Evolutionary conservation across 1,140 invertebrate genomes (phyloP).

Genomic region (Zaprionus nigranus): DNA sequence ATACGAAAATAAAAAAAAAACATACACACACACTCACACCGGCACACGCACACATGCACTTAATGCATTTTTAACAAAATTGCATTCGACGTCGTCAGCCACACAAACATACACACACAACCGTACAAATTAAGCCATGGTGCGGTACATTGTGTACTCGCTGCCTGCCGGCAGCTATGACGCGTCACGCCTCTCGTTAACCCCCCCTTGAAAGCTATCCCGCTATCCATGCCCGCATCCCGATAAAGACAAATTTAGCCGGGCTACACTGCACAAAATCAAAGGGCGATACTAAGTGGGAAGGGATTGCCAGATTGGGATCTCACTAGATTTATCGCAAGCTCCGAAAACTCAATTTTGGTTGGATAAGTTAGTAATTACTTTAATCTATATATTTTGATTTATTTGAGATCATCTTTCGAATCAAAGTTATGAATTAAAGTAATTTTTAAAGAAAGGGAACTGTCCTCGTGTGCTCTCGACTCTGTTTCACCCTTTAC

Average conservation of each 20-base stretch:
- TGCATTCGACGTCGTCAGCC: slow-evolving; percentile 74
- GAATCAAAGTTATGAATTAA: too few relatives aligned
- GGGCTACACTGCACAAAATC: slow-evolving; percentile 53
- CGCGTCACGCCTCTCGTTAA: slow-evolving; percentile 36
- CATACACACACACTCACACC: slow-evolving; percentile 40
- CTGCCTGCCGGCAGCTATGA: slow-evolving; percentile 18
- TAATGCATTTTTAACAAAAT: slow-evolving; percentile 83
- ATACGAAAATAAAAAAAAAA: slow-evolving; percentile 60
- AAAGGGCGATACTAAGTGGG: neutral
- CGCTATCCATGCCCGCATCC: slow-evolving; percentile 2
- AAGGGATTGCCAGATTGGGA: neutral
- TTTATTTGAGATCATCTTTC: too few relatives aligned
- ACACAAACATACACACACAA: slow-evolving; percentile 44
- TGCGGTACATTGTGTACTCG: slow-evolving; percentile 61
- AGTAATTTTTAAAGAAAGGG: too few relatives aligned
- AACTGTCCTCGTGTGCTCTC: too few relatives aligned
- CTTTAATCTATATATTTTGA: too few relatives aligned
- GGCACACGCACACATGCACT: slow-evolving; percentile 61
- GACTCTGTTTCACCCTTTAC: too few relatives aligned
- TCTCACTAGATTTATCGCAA: neutral
- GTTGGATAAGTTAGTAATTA: too few relatives aligned
- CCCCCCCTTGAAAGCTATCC: slow-evolving; percentile 29
- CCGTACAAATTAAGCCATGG: slow-evolving; percentile 40
- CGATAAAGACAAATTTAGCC: slow-evolving; percentile 63
- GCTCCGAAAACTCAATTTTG: too few relatives aligned